A percentile compares a stretch with the other conserved stretches of the same genome.
Evolutionary conservation across 2,888 invertebrate species (phyloP).

Genomic region (Asteroscopus sphinx): DNA sequence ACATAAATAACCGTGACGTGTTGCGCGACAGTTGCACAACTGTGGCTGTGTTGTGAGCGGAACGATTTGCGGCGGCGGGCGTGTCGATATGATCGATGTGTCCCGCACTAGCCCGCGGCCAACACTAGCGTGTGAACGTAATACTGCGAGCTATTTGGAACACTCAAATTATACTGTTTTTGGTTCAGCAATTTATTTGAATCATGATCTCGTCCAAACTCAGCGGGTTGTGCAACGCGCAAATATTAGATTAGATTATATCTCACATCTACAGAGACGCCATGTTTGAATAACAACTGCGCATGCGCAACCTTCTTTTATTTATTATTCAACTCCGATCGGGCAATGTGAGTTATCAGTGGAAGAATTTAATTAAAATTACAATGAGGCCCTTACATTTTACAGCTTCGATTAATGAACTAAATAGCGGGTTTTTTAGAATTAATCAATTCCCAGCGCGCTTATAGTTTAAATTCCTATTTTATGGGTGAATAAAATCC

Average conservation of each 20-base stretch:
- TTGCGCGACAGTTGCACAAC: conserved; percentile 51
- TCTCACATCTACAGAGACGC: conserved; percentile 40
- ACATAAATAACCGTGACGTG: conserved; percentile 14
- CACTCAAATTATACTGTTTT: conserved; percentile 68
- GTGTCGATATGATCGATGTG: conserved; percentile 61
- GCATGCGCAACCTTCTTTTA: conserved; percentile 41
- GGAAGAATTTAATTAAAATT: conserved; percentile 57
- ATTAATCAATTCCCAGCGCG: conserved; percentile 57
- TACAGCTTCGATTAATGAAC: conserved; percentile 53
- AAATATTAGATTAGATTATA: conserved; percentile 54
- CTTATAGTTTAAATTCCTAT: conserved; percentile 53
- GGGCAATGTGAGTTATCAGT: conserved; percentile 47
- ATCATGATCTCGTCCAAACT: conserved; percentile 62
- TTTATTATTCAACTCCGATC: conserved; percentile 42
- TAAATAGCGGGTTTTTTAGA: conserved; percentile 47
- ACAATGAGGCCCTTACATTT: conserved; percentile 52
- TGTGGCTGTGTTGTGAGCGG: conserved; percentile 20
- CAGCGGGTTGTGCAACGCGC: conserved; percentile 59
- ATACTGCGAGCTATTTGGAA: conserved; percentile 57
- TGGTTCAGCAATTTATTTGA: conserved; percentile 67
- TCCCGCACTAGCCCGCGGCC: conserved; percentile 50
- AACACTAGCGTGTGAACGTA: conserved; percentile 65
- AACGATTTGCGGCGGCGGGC: conserved; percentile 36
- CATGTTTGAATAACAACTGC: conserved; percentile 28
- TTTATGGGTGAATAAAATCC: conserved; percentile 56